Evolutionary conservation across 2,888 invertebrate species (phyloP), one percentile per base, ranked within the genome.

Genomic region (Caenorhabditis imperialis): DNA sequence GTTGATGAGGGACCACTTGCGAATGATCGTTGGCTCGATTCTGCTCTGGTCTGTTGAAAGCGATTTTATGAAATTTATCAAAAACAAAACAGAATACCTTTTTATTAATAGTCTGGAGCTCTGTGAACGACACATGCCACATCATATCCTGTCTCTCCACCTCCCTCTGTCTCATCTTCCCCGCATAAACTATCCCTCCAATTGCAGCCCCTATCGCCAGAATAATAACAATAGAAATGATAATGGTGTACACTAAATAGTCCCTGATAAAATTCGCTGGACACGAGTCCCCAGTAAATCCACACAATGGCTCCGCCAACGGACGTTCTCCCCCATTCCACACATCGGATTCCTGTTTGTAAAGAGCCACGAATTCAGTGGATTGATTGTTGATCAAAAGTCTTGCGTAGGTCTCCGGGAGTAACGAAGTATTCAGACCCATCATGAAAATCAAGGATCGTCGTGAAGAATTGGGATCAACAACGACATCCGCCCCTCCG

Each of bases 1-100:
- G 75, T 74, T 14, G 74, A 77, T 10, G n/a, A n/a, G n/a, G 79
- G 77, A 7, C 74, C 79, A 57, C 77, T 78, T 25, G 76, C 76
- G 16, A 79, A 70, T n/a, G 81, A 81, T 1, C 65, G 69, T 25
- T 63, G 63, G 30, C 77, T 77, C 12, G 60, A 50, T 37, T 58
- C 65, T 12, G 51, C 5, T 67, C 67, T 50, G 23, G 40, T 33
- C 60, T 65, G 42, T 10, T 14, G 10, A 27, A 18, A 25, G 38
- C 4, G n/a, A 4, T 16, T 14, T 8, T 22, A 22, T 27, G 1
- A 8, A 25, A 12, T 30, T 20, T n/a, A n/a, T 23, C 10, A 37
- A 45, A 20, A 10, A n/a, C n/a, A n/a, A n/a, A n/a, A n/a, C n/a
- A n/a, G n/a, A n/a, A n/a, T n/a, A 72, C 72, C 18, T 75, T 75